Percentiles rank a stretch among this genome's conserved stretches.
phyloP scores from a whole-genome alignment of 2,797 vertebrate species.

The Prionace glauca region DNA sequence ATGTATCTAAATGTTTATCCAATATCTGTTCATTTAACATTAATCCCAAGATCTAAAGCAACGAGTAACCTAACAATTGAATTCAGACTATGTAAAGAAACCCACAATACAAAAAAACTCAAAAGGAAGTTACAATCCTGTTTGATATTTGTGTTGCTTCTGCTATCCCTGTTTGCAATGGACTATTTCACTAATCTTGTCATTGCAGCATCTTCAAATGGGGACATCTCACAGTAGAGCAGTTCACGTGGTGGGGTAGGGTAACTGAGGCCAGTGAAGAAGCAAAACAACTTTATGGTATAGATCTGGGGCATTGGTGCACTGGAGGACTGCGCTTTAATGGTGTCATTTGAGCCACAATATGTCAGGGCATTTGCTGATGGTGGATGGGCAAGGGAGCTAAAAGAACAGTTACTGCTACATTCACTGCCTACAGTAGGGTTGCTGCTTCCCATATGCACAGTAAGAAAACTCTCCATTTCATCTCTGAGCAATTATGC shows the following conservation, averaged over 20 bases:
- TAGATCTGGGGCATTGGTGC: background rate
- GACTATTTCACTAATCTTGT: background rate
- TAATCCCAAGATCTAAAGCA: constrained; percentile 20
- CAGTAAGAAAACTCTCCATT: background rate
- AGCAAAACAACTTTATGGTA: background rate
- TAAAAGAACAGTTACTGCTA: background rate
- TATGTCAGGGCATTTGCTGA: background rate
- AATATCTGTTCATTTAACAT: constrained; percentile 20
- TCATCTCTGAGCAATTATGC: background rate
- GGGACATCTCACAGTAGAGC: background rate
- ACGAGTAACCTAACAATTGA: background rate
- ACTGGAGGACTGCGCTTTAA: background rate
- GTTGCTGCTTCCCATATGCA: background rate
- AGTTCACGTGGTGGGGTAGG: background rate
- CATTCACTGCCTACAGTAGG: background rate
- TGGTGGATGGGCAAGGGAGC: background rate
- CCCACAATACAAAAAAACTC: constrained; percentile 15
- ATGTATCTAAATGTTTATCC: constrained; percentile 9
- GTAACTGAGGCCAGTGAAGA: background rate
- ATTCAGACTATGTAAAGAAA: constrained; percentile 3
- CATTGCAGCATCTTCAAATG: background rate
- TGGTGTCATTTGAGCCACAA: background rate
- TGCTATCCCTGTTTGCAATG: background rate
- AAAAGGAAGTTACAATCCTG: constrained; percentile 8
- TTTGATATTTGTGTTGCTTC: background rate